Conservation (phyloP, 2,888 invertebrate species). For the Merodon equestris region DNA sequence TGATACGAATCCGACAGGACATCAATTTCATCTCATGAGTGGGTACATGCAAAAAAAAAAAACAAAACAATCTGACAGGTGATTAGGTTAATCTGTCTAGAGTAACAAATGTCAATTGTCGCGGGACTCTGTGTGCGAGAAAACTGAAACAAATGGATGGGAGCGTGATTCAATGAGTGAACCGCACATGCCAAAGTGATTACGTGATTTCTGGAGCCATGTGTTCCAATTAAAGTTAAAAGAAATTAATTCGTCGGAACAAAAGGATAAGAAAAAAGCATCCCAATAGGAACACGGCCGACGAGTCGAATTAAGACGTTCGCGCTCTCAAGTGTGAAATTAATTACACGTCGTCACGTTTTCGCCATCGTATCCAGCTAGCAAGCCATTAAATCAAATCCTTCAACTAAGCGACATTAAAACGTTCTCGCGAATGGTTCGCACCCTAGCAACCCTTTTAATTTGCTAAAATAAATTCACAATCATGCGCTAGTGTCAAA, state of each 20-base stretch:
- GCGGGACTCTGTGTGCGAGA: too few species aligned
- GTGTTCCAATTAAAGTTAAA: constrained; percentile 32
- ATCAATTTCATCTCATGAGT: constrained; percentile 21
- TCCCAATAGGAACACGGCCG: not conserved
- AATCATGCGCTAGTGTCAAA: constrained; percentile 1
- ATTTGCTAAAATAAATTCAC: constrained; percentile 55
- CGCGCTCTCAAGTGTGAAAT: constrained; percentile 54
- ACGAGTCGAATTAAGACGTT: constrained; percentile 43
- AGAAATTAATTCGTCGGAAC: not conserved
- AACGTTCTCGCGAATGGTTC: not conserved
- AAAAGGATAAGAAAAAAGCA: too few species aligned
- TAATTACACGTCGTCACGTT: constrained; percentile 61
- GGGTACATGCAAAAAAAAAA: too few species aligned
- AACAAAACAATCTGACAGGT: too few species aligned
- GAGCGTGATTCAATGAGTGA: too few species aligned
- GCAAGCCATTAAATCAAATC: constrained; percentile 61
- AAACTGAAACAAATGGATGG: too few species aligned
- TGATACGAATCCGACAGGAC: constrained; percentile 31
- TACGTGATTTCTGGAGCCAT: not conserved
- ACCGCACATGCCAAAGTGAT: too few species aligned
- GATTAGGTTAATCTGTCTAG: too few species aligned
- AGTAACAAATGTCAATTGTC: too few species aligned
- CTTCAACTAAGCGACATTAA: constrained; percentile 50
- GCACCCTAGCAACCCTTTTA: constrained; percentile 16
- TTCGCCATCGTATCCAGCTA: constrained; percentile 9